Evolutionary conservation across 2,113 vertebrate genomes (phyloP).

Genomic region (Oceanodroma tethys): DNA sequence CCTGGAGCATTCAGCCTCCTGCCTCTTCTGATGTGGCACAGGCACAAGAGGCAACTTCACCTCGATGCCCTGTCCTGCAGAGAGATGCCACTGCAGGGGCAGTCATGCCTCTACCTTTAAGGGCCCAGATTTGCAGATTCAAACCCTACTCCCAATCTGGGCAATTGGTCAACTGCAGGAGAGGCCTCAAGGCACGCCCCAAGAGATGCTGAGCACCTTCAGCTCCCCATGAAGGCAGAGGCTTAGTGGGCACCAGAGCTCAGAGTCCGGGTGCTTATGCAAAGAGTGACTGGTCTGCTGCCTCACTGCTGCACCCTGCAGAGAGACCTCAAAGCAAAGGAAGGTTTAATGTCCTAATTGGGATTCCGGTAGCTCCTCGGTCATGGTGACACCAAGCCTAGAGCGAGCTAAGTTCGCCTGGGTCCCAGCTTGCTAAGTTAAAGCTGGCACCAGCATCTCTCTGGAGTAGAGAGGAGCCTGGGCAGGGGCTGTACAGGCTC

Average conservation of each 20-base stretch:
- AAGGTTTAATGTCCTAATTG: too few relatives aligned
- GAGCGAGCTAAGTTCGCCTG: fast-evolving
- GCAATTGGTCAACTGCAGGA: neutral
- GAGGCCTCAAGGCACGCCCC: neutral
- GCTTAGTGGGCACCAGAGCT: neutral
- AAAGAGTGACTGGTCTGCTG: neutral
- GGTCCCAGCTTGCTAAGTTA: neutral
- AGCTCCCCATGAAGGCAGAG: neutral
- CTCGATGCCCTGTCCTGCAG: neutral
- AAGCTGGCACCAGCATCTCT: neutral
- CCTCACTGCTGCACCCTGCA: neutral
- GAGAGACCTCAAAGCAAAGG: neutral
- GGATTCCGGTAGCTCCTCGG: neutral
- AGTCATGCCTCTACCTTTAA: neutral
- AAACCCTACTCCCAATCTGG: neutral
- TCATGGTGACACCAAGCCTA: neutral
- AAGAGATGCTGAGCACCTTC: neutral
- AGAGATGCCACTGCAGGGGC: neutral
- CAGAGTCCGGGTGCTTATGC: fast-evolving
- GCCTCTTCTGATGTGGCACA: neutral
- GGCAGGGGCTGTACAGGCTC: neutral
- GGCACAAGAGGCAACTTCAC: neutral
- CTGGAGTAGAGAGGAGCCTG: neutral
- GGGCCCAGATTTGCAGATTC: neutral
- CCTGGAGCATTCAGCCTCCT: neutral